Base-by-base conservation (phyloP, 2,113 vertebrate species). In the Turdus rufiventris region DNA sequence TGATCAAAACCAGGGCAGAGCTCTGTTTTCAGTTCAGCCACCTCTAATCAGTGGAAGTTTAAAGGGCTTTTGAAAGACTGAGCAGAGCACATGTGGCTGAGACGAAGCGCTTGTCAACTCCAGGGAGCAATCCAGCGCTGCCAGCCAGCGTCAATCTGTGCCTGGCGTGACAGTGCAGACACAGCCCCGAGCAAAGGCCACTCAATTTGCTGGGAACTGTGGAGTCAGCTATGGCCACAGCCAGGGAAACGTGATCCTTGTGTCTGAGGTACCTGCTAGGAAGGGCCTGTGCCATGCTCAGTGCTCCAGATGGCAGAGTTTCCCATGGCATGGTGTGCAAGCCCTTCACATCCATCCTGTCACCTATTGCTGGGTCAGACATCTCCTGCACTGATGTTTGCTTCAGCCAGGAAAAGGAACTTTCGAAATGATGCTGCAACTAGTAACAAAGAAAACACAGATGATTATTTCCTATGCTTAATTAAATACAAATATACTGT, bases 31-130 rank as follows among this genome's bases (percentile, higher is more conserved):
- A 76, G 86, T 77, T 89, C 89, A 87, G 77, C 80, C 89, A 83
- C 72, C 88, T 91, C 66, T 94, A 79, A 93, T 92, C 73, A 72
- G 79, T 43, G 62, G 51, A 90, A 94, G 83, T 93, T 96, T 94
- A 92, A 78, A 95, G 81, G 95, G 70, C 90, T 95, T 96, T 96
- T 95, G 86, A 94, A 94, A 93, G 88, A 80, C 70, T 76, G 84
- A 72, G 21, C 81, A 80, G 67, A 94, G 89, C 18, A 4, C 67
- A 57, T 70, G 85, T 85, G 89, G 96, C 88, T 91, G 43, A 97
- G 86, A 94, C 1, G 3, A 83, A 96, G 76, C 5, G 3, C 65
- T 89, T 96, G 96, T 94, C 97, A 95, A 6, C 94, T 82, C 8
- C 68, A 58, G 92, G 83, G 92, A 96, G 77, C 26, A 54, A 91